A percentile compares a stretch with the other conserved stretches of the same genome.
These are phyloP conservation scores for Elachura formosa DNA, from an alignment of 2,113 vertebrate genomes.

Conservation along the genomic window DNA sequence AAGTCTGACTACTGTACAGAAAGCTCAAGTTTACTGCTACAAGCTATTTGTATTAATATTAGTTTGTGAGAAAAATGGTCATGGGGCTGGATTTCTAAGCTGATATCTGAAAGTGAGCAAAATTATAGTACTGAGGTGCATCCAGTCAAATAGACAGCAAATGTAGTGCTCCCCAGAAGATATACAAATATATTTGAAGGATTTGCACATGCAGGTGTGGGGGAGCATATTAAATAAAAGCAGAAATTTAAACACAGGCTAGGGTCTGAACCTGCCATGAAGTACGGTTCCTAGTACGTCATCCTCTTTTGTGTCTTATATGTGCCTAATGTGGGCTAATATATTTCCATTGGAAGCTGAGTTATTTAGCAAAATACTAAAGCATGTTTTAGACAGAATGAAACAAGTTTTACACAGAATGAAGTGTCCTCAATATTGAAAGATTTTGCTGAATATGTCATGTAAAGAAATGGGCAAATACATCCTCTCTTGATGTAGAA, in stretches of 20 bases:
- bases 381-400: neutral
- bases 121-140: neutral
- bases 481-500: neutral
- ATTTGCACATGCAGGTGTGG: fast-evolving
- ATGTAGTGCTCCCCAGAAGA: neutral
- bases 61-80: neutral
- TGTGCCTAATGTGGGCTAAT: neutral
- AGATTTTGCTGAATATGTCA: neutral
- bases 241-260: neutral
- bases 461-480: neutral
- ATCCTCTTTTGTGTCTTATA: neutral
- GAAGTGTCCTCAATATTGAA: neutral
- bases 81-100: neutral
- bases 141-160: neutral
- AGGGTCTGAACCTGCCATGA: neutral
- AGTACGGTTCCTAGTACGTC: neutral
- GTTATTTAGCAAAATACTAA: neutral
- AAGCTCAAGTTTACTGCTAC: neutral
- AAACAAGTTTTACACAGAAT: neutral
- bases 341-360: neutral
- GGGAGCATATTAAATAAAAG: neutral
- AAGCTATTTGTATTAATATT: neutral
- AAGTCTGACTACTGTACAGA: neutral
- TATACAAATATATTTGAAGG: neutral
- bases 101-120: neutral